A percentile compares a stretch with the other conserved stretches of the same genome.
Conservation (phyloP, 2,888 invertebrate genomes). For the Lasioglossum oenotherae region DNA sequence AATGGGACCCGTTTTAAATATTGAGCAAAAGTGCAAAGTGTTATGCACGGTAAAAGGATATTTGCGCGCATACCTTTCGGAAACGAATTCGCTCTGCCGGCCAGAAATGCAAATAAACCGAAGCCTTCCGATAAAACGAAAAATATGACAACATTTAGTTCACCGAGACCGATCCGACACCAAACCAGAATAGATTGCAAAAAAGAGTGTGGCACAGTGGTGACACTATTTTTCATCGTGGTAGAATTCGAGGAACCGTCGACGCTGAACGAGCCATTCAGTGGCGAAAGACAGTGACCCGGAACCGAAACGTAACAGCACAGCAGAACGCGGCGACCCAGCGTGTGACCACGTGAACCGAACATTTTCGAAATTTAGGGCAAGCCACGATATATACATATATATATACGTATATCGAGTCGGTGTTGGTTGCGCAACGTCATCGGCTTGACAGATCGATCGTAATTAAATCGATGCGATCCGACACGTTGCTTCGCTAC, state of each 20-base stretch:
- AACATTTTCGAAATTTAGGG: constrained; percentile 72
- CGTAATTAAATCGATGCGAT: constrained; percentile 77
- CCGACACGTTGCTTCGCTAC: constrained; percentile 50
- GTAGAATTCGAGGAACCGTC: neutral
- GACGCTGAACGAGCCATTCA: neutral
- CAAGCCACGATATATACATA: constrained; percentile 58
- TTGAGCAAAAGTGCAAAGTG: no score
- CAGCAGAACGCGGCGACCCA: constrained; percentile 31
- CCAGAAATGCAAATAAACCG: neutral
- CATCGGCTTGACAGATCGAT: constrained; percentile 74
- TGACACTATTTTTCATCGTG: constrained; percentile 9
- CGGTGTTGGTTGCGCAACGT: constrained; percentile 57
- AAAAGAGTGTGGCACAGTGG: neutral
- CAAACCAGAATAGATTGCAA: neutral
- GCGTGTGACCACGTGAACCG: constrained; percentile 34
- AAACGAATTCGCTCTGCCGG: neutral
- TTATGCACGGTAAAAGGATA: no score
- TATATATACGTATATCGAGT: constrained; percentile 14
- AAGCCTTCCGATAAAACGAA: neutral
- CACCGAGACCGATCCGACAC: neutral
- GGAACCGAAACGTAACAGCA: constrained; percentile 23
- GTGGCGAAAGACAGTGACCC: constrained; percentile 20
- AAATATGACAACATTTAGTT: neutral
- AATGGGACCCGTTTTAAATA: no score
- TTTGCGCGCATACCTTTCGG: neutral